These are phyloP conservation scores for Urocynchramus pylzowi DNA, from an alignment of 2,113 vertebrate genomes.

Conservation along the genomic window DNA sequence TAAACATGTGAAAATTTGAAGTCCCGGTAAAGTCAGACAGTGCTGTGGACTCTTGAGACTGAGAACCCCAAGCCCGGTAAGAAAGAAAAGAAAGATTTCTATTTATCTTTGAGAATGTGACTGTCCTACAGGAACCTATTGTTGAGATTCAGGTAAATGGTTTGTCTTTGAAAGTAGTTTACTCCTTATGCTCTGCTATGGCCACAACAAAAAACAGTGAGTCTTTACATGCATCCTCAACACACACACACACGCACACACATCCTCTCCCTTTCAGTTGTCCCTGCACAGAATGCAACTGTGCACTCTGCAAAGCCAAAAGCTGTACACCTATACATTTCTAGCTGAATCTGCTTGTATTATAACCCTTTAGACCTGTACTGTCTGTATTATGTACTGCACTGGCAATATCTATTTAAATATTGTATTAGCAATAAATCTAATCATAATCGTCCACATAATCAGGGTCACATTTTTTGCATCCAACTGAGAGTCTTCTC, in stretches of 20 bases:
- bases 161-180: neutral
- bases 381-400: neutral
- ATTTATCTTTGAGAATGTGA: neutral
- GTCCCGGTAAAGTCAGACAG: neutral
- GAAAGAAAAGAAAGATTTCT: neutral
- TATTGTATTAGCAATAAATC: neutral
- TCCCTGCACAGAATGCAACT: neutral
- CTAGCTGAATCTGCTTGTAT: neutral
- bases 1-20: neutral
- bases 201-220: neutral
- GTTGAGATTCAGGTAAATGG: neutral
- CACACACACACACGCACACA: neutral
- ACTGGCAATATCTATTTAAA: neutral
- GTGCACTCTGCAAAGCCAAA: neutral
- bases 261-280: neutral
- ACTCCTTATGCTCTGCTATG: neutral
- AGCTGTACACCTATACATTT: neutral
- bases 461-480: neutral
- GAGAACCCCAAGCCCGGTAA: neutral
- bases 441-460: neutral
- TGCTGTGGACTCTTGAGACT: neutral
- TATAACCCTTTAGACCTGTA: neutral
- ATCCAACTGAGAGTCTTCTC: neutral
- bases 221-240: neutral
- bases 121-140: neutral